A percentile compares a stretch with the other conserved stretches of the same genome.
Evolutionary conservation across 2,888 invertebrate genomes (phyloP).

Genomic region (Melangyna quadrimaculata): DNA sequence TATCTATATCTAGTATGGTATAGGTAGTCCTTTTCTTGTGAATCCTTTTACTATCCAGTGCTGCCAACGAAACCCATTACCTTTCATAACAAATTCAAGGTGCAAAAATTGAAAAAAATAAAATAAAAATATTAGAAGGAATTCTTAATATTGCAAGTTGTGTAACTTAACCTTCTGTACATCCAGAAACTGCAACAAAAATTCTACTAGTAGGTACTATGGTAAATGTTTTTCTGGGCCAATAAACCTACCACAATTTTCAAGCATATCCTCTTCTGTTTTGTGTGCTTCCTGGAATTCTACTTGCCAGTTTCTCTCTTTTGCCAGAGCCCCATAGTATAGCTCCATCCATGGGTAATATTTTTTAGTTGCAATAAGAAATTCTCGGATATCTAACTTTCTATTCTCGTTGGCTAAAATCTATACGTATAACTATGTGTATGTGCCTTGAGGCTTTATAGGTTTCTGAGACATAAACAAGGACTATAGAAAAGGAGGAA

Average conservation of each 20-base stretch:
- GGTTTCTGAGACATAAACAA: background rate
- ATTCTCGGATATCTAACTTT: background rate
- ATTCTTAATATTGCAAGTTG: constrained; percentile 16
- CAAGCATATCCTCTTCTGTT: background rate
- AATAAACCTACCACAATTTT: constrained; percentile 1
- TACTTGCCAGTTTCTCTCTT: background rate
- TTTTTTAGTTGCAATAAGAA: background rate
- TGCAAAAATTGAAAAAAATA: background rate
- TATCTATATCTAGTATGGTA: background rate
- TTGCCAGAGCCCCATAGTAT: background rate
- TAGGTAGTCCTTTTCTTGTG: background rate
- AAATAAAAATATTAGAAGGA: background rate
- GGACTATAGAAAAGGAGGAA: background rate
- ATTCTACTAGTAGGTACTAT: background rate
- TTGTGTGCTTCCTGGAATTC: background rate
- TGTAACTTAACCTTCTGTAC: background rate
- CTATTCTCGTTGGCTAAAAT: no score
- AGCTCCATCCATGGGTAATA: background rate
- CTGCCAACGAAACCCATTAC: background rate
- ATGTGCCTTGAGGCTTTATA: background rate
- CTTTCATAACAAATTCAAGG: constrained; percentile 14
- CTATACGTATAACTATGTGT: background rate
- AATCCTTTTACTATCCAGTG: constrained; percentile 5
- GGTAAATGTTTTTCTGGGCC: background rate
- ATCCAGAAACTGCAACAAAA: background rate